Evolutionary conservation across 2,888 invertebrate species (phyloP), one percentile per base, ranked within the genome.

Genomic region (Ochlodes sylvanus): DNA sequence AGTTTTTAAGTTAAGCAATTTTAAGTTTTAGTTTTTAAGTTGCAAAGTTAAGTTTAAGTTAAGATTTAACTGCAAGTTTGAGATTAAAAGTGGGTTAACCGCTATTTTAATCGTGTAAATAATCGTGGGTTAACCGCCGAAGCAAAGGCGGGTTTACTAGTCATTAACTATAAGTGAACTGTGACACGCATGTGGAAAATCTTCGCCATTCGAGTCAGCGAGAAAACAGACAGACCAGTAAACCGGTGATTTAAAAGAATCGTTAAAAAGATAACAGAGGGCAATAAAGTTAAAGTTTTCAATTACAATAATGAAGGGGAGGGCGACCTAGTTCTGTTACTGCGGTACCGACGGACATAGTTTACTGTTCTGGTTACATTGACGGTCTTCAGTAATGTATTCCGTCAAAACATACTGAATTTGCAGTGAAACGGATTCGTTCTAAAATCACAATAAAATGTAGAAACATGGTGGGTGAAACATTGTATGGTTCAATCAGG

Each of bases 301-400:
- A 70, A 70, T 70, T 68, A 61, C 70, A 63, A 41, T 70, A 70
- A 70, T 68, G 67, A 61, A 38, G 38, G 64, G 19, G 34, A 27
- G 58, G 38, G 41, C 9, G 65, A 58, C 65, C 65, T 27, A 65
- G 27, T 41, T 65, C 27, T 9, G 32, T 65, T 15, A 58, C 21
- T 58, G 58, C 58, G 57, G 57, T 17, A 27, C 9, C 34, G 9
- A 7, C 12, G 38, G 12, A 34, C 34, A 38, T 38, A 38, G 38
- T 38, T 12, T 12, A 10, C n/a, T 27, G 27, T 27, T 38, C 38
- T 9, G 38, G 38, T 38, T 27, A 52, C 52, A 52, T 52, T 52
- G 15, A 47, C 47, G 47, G 10, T 50, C n/a, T 27, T 6, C 52
- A n/a, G 21, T 14, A 17, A 6, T 17, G 3, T 50, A 27, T 27